phyloP scores from a whole-genome alignment of 2,888 invertebrate species.

The Phoronis australis region DNA sequence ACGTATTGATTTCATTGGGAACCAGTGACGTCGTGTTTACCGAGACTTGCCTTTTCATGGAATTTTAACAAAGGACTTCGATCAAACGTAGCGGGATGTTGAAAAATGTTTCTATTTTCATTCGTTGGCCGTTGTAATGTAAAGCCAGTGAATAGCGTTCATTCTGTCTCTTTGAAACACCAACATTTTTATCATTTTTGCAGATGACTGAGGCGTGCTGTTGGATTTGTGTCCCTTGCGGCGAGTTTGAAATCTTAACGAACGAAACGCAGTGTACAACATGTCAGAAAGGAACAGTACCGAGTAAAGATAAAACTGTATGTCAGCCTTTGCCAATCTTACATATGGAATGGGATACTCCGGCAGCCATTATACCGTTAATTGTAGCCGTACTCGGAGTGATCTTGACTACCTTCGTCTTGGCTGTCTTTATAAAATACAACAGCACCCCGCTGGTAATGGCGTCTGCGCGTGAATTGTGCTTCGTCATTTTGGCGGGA shows the following conservation, averaged over 20 bases:
- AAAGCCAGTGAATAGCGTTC: too few relatives aligned
- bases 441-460: conserved; percentile 68
- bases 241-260: conserved; percentile 57
- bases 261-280: conserved; percentile 57
- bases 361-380: conserved; percentile 66
- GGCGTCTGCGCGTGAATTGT: conserved; percentile 72
- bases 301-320: conserved; percentile 56
- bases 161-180: too few relatives aligned
- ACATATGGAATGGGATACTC: conserved; percentile 62
- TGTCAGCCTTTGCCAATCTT: conserved; percentile 61
- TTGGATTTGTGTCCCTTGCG: conserved; percentile 67
- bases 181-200: too few relatives aligned
- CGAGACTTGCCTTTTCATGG: too few relatives aligned
- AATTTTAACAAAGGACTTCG: too few relatives aligned
- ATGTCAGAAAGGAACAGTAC: conserved; percentile 62
- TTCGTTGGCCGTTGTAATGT: too few relatives aligned
- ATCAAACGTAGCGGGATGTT: too few relatives aligned
- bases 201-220: conserved; percentile 62
- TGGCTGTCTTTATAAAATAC: conserved; percentile 63
- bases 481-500: conserved; percentile 68
- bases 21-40: too few relatives aligned
- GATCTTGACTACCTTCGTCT: conserved; percentile 60
- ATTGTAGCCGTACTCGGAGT: conserved; percentile 63
- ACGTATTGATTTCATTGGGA: too few relatives aligned
- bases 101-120: too few relatives aligned